phyloP scores from a whole-genome alignment of 2,888 invertebrate genomes.

The Brachypalpus laphriformis region DNA sequence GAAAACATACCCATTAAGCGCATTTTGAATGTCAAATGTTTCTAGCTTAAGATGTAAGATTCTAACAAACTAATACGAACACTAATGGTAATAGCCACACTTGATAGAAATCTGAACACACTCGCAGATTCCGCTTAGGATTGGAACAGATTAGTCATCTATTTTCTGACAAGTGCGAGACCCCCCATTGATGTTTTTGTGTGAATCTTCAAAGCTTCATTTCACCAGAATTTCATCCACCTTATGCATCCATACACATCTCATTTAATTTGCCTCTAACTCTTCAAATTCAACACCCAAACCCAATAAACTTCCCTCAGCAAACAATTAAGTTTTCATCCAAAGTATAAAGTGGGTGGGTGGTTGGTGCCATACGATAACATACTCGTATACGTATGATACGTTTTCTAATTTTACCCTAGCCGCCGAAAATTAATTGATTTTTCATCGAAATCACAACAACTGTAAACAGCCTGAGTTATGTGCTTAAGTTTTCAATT shows the following conservation, averaged over 20 bases:
- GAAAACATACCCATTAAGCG: too few relatives aligned
- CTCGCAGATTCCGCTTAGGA: not conserved
- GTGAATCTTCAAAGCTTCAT: not conserved
- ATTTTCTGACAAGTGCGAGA: not conserved
- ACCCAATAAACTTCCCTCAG: conserved; percentile 48
- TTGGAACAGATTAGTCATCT: not conserved
- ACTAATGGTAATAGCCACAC: not conserved
- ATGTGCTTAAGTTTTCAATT: conserved; percentile 13
- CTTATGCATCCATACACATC: not conserved
- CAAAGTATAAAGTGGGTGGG: not conserved
- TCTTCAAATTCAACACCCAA: conserved; percentile 55
- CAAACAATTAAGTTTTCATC: conserved; percentile 70
- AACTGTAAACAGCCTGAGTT: conserved; percentile 20
- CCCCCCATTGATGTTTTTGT: not conserved
- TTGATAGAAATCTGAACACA: not conserved
- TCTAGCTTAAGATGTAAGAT: not conserved
- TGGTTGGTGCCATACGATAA: not conserved
- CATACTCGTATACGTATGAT: too few relatives aligned
- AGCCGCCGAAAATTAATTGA: conserved; percentile 66
- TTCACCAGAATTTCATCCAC: not conserved
- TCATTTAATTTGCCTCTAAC: conserved; percentile 12
- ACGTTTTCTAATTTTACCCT: conserved; percentile 56
- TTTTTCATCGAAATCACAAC: conserved; percentile 69
- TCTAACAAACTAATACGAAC: not conserved
- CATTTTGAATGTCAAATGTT: too few relatives aligned